Conservation (phyloP, 2,888 invertebrate genomes). For the Ormyrus nitidulus region DNA sequence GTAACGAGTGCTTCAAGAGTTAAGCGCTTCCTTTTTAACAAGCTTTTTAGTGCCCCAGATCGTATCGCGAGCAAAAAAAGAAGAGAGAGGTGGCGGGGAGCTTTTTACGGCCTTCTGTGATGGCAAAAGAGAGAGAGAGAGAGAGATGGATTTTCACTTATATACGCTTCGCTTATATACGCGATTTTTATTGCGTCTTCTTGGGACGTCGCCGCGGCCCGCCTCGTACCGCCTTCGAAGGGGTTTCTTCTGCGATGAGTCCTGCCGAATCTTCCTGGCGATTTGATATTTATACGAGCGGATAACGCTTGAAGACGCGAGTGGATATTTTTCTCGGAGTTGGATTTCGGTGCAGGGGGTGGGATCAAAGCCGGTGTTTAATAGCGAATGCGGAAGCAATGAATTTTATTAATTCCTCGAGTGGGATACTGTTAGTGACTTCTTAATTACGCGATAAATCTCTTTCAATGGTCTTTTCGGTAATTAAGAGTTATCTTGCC, state of each 20-base stretch:
- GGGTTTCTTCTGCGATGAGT: no score
- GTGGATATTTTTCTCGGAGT: no score
- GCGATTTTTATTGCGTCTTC: conserved; percentile 38
- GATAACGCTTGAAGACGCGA: no score
- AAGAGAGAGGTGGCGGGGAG: no score
- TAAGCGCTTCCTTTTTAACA: conserved; percentile 49
- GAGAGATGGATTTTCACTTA: conserved; percentile 48
- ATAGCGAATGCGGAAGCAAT: no score
- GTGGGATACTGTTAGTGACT: no score
- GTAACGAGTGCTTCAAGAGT: conserved; percentile 47
- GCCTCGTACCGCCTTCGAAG: background rate
- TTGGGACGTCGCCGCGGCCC: conserved; percentile 14
- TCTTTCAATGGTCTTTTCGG: no score
- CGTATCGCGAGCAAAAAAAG: conserved; percentile 2
- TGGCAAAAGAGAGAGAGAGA: background rate
- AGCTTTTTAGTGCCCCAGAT: conserved; percentile 49
- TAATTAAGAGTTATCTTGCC: no score
- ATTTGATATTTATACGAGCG: conserved; percentile 27
- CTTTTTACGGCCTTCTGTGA: background rate
- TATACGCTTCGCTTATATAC: conserved; percentile 6
- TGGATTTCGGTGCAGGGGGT: no score
- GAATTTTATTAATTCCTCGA: no score
- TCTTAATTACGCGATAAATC: no score
- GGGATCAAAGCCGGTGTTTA: no score
- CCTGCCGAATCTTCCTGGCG: background rate